Conservation (phyloP, 2,888 invertebrate species). For the Cerastoderma edule region DNA sequence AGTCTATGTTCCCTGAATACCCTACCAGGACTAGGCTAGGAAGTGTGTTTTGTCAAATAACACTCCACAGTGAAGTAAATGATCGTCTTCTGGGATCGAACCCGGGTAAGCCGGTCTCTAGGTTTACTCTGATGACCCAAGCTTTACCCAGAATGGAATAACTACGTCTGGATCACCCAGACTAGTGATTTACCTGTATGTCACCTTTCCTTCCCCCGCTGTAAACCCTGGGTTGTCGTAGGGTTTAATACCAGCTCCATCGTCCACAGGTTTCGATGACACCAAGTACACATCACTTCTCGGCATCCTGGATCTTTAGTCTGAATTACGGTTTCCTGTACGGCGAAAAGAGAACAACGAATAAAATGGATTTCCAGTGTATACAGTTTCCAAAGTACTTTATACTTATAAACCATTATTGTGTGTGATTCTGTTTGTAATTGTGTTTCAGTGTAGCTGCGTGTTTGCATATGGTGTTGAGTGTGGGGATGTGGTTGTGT, state of each 20-base stretch:
- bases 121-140: too few relatives aligned
- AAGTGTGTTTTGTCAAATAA: background rate
- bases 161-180: too few relatives aligned
- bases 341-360: background rate
- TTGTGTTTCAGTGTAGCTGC: background rate
- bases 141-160: too few relatives aligned
- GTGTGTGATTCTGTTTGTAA: background rate
- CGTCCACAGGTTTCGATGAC: conserved; percentile 26
- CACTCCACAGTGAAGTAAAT: background rate
- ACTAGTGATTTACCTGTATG: conserved; percentile 44
- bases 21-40: too few relatives aligned
- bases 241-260: background rate
- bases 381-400: too few relatives aligned
- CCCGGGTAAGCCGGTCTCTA: background rate
- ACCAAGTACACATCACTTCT: conserved; percentile 48
- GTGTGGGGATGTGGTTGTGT: background rate
- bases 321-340: too few relatives aligned
- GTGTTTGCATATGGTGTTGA: background rate
- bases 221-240: conserved; percentile 35
- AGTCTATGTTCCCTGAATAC: too few relatives aligned
- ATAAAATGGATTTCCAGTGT: background rate
- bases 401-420: too few relatives aligned
- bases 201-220: conserved; percentile 11
- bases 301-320: conserved; percentile 8
- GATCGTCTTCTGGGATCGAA: background rate